Evolutionary conservation across 2,113 vertebrate genomes (phyloP).

Genomic region (Sapayoa aenigma): DNA sequence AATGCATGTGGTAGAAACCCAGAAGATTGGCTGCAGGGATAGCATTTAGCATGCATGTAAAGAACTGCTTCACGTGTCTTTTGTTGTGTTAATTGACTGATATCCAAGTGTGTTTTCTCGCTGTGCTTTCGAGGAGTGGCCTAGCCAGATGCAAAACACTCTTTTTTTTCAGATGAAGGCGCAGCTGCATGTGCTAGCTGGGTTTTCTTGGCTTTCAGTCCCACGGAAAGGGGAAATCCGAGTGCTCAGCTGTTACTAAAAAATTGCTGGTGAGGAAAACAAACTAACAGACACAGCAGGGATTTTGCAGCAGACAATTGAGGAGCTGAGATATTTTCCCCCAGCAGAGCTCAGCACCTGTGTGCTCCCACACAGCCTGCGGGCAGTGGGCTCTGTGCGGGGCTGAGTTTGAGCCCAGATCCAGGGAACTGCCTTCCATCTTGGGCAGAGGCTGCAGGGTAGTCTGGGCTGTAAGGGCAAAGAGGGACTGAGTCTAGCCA

Average conservation of each 20-base stretch:
- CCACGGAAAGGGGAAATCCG: not conserved
- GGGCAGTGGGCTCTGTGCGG: not conserved
- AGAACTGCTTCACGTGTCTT: not conserved
- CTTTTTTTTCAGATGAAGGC: not conserved
- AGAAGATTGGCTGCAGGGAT: not conserved
- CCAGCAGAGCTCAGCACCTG: not conserved
- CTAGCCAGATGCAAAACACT: not conserved
- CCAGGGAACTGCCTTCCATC: not conserved
- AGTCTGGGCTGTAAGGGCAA: not conserved
- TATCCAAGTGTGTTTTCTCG: not conserved
- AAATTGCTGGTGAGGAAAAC: not conserved
- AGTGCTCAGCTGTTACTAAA: constrained; percentile 17
- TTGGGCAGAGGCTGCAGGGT: not conserved
- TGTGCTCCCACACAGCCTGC: not conserved
- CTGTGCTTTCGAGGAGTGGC: not conserved
- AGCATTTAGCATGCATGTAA: not conserved
- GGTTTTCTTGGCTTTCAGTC: not conserved
- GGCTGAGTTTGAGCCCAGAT: not conserved
- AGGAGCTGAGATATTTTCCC: not conserved
- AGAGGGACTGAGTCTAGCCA: not conserved
- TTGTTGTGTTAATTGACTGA: not conserved
- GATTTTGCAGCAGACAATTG: not conserved
- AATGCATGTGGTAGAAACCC: not conserved
- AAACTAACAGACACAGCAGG: not conserved
- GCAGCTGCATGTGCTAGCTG: constrained; percentile 34